A percentile compares a stretch with the other conserved stretches of the same genome.
Evolutionary conservation across 2,113 vertebrate genomes (phyloP).

Genomic region (Upupa epops): DNA sequence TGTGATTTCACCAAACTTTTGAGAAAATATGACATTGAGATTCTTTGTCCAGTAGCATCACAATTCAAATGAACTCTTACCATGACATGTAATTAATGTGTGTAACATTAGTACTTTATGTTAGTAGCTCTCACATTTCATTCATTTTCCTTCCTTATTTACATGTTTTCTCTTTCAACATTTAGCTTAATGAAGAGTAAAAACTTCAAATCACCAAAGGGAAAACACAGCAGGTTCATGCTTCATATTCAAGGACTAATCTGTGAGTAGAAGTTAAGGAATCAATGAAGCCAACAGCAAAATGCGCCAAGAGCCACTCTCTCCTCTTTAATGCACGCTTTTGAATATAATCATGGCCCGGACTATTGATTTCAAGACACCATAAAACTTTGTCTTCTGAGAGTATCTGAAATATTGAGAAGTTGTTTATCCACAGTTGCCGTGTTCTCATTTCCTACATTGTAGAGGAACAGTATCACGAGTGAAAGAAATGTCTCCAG

Average conservation of each 20-base stretch:
- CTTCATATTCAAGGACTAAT: background rate
- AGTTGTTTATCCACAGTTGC: background rate
- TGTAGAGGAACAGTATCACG: background rate
- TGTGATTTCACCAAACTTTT: background rate
- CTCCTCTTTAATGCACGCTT: background rate
- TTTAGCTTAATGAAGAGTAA: background rate
- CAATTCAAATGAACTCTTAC: background rate
- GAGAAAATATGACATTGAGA: background rate
- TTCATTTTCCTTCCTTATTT: background rate
- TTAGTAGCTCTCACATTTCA: background rate
- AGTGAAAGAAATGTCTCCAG: constrained; percentile 24
- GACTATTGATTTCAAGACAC: constrained; percentile 23
- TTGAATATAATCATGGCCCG: background rate
- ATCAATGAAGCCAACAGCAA: background rate
- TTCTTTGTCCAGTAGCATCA: background rate
- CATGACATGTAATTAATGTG: background rate
- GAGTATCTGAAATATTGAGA: background rate
- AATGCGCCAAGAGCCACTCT: background rate
- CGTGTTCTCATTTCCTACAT: background rate
- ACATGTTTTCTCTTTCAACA: background rate
- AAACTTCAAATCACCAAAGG: background rate
- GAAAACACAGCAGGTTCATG: background rate
- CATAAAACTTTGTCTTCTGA: background rate
- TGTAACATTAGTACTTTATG: background rate
- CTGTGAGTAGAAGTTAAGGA: background rate